Percentiles rank a stretch among this genome's conserved stretches.
Evolutionary conservation across 2,888 invertebrate genomes (phyloP).

Genomic region (Meteorus colon): DNA sequence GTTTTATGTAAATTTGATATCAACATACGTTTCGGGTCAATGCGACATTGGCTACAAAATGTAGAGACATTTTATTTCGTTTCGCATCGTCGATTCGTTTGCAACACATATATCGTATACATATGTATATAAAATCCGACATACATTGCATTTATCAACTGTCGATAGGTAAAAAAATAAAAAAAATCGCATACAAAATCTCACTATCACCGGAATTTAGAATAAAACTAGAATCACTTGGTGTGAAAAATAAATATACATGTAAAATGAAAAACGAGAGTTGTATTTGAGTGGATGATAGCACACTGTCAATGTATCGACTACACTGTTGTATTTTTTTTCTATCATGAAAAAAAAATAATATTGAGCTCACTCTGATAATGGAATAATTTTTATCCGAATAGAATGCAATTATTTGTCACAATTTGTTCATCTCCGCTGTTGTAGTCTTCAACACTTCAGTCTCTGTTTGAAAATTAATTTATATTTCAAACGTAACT

Average conservation of each 20-base stretch:
- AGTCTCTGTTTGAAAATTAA: no score
- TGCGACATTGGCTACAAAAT: background rate
- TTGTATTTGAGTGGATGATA: no score
- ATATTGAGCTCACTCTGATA: no score
- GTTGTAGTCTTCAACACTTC: no score
- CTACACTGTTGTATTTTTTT: no score
- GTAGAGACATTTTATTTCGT: constrained; percentile 24
- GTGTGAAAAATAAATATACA: background rate
- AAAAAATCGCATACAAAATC: background rate
- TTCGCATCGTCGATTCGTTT: constrained; percentile 17
- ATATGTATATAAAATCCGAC: background rate
- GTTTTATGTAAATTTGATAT: constrained; percentile 1
- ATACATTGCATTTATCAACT: constrained; percentile 5
- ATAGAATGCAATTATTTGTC: no score
- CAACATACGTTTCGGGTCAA: constrained; percentile 13
- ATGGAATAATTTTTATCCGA: no score
- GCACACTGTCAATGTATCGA: no score
- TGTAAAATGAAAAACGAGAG: no score
- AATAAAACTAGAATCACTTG: background rate
- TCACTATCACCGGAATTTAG: background rate
- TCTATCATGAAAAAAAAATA: no score
- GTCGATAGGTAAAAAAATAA: background rate
- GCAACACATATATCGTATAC: background rate
- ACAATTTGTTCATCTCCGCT: no score
- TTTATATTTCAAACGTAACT: no score